Percentiles rank a stretch among this genome's conserved stretches.
Evolutionary conservation across 2,113 vertebrate species (phyloP).

Genomic region (Vanacampus margaritifer): DNA sequence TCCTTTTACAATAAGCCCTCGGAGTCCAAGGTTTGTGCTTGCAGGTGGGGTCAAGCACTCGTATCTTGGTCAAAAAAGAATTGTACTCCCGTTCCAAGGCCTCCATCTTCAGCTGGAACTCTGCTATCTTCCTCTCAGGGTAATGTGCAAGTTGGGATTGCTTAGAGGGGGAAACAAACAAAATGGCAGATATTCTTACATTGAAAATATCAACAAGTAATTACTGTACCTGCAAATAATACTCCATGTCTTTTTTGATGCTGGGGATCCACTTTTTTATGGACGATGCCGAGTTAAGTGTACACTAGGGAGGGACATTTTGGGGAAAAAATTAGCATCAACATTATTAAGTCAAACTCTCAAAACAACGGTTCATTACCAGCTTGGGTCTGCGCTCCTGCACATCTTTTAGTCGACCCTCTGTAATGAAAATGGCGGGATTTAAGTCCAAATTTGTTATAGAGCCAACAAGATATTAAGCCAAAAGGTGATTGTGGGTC

Average conservation of each 20-base stretch:
- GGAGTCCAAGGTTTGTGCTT: slow-evolving; percentile 76
- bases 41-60: slow-evolving; percentile 69
- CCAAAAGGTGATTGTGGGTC: too few relatives aligned
- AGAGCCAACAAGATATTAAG: too few relatives aligned
- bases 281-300: slow-evolving; percentile 65
- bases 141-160: slow-evolving; percentile 79
- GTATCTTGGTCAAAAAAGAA: slow-evolving; percentile 67
- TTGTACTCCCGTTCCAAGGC: slow-evolving; percentile 74
- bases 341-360: background rate
- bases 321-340: background rate
- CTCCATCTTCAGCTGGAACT: slow-evolving; percentile 72
- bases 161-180: slow-evolving; percentile 41
- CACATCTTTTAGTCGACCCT: slow-evolving; percentile 72
- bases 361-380: slow-evolving; percentile 51
- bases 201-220: background rate
- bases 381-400: slow-evolving; percentile 67
- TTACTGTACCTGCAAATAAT: slow-evolving; percentile 70
- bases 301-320: slow-evolving; percentile 47
- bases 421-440: slow-evolving; percentile 39
- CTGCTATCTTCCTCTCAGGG: slow-evolving; percentile 77
- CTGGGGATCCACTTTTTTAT: slow-evolving; percentile 79
- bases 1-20: slow-evolving; percentile 72
- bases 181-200: background rate
- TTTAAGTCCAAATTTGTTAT: background rate
- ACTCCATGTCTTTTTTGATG: slow-evolving; percentile 79